These are phyloP conservation scores for Dinomys branickii DNA, from an alignment of 2,113 vertebrate genomes.

Conservation along the genomic window DNA sequence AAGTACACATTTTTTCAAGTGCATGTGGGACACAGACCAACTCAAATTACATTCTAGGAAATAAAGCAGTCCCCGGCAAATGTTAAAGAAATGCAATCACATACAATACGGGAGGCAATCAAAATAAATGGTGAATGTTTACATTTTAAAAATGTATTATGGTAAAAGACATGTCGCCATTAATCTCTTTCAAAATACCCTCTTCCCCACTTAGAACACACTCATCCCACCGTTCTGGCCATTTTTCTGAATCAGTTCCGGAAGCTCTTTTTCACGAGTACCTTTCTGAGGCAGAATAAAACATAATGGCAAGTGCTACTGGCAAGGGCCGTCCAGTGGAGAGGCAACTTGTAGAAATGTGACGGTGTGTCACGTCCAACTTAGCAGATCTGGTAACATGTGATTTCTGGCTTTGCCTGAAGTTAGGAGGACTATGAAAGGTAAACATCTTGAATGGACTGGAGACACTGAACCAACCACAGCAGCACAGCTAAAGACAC, in stretches of 20 bases:
- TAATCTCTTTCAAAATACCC: background rate
- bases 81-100: background rate
- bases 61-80: background rate
- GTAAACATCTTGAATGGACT: background rate
- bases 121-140: background rate
- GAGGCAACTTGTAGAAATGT: background rate
- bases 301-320: background rate
- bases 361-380: background rate
- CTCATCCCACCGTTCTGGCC: background rate
- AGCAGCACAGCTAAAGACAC: background rate
- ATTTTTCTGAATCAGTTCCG: background rate
- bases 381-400: background rate
- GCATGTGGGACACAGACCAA: background rate
- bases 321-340: background rate
- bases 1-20: background rate
- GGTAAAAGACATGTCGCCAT: background rate
- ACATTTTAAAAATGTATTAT: background rate
- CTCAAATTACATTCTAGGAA: background rate
- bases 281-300: background rate
- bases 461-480: background rate
- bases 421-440: background rate
- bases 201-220: background rate
- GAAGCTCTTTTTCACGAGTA: background rate
- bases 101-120: background rate
- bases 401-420: background rate